Percentiles rank a stretch among this genome's conserved stretches.
Evolutionary conservation across 2,888 invertebrate species (phyloP).

Genomic region (Lycia hirtaria): DNA sequence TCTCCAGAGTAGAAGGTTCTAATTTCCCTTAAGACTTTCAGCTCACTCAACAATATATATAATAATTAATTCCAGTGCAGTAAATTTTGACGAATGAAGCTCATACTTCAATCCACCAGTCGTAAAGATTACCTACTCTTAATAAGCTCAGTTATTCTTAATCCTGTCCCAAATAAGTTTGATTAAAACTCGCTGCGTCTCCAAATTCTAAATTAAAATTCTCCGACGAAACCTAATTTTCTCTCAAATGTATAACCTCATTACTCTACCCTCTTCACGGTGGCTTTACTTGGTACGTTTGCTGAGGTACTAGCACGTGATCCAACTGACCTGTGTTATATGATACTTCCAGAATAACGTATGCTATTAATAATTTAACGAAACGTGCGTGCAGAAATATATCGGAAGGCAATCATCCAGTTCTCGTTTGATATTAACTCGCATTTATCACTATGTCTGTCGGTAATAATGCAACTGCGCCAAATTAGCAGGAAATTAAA

Average conservation of each 20-base stretch:
- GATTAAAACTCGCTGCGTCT: constrained; percentile 47
- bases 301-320: constrained; percentile 52
- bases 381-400: no score
- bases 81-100: constrained; percentile 4
- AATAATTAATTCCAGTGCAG: neutral
- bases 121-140: constrained; percentile 15
- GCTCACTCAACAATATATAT: no score
- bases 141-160: constrained; percentile 31
- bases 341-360: neutral
- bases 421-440: no score
- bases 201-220: constrained; percentile 59
- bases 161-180: constrained; percentile 43
- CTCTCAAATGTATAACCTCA: constrained; percentile 69
- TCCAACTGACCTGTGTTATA: constrained; percentile 55
- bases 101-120: constrained; percentile 3
- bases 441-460: no score
- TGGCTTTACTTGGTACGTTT: constrained; percentile 53
- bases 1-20: no score
- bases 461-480: no score
- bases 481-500: no score
- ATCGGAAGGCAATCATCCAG: no score
- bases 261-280: constrained; percentile 72
- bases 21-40: no score
- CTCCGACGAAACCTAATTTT: constrained; percentile 55
- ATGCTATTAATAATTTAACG: no score